These are phyloP conservation scores for Phoxinus dragarum DNA, from an alignment of 2,797 vertebrate genomes.

Conservation along the genomic window DNA sequence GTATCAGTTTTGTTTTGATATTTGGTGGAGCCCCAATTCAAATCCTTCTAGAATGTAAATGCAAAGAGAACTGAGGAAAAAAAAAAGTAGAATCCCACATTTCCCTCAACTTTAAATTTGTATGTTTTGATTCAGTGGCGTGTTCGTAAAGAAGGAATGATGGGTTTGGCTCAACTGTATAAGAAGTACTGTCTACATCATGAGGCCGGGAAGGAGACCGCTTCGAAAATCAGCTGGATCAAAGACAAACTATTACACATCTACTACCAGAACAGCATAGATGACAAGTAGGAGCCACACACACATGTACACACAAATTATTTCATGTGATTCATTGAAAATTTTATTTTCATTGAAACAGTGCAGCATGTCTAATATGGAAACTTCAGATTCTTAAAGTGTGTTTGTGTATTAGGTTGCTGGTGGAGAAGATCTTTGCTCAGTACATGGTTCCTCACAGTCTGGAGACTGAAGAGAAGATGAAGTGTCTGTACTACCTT, in stretches of 20 bases:
- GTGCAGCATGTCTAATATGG: neutral
- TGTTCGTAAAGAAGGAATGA: conserved; percentile 99
- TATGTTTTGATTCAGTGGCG: conserved; percentile 81
- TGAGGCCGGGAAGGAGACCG: conserved; percentile 97
- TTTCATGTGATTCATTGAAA: neutral
- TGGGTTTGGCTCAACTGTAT: conserved; percentile 96
- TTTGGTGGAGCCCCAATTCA: neutral
- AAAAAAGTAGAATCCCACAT: neutral
- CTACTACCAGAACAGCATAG: conserved; percentile 99
- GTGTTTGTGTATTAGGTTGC: conserved; percentile 77
- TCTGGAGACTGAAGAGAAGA: conserved; percentile 97
- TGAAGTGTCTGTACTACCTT: conserved; percentile 99
- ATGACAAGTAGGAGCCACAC: conserved; percentile 91
- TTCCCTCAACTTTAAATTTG: neutral
- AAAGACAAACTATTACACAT: conserved; percentile 99
- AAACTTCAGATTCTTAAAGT: neutral
- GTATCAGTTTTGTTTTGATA: neutral
- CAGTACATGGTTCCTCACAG: conserved; percentile 99
- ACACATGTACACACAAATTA: neutral
- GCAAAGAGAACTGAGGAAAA: neutral
- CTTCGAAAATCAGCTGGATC: conserved; percentile 98
- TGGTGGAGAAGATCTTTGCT: conserved; percentile 99
- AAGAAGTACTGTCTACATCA: conserved; percentile 99
- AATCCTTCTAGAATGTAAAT: neutral
- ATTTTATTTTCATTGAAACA: neutral